Base-by-base conservation (phyloP, 2,888 invertebrate species). In the Ectropis crepuscularia region DNA sequence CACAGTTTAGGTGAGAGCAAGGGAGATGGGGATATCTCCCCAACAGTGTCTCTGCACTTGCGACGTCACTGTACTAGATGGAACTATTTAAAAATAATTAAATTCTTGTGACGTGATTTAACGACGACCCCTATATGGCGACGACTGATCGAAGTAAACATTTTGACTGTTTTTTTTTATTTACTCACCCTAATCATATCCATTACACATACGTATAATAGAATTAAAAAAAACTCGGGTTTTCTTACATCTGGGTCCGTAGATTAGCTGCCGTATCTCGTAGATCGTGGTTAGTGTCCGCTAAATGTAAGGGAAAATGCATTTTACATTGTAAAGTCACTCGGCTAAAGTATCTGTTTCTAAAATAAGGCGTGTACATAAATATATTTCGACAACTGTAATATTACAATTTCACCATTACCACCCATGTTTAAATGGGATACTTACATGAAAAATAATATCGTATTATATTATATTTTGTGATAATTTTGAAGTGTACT, bases 281-380 rank as follows among this genome's bases (percentile, higher is more conserved):
- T 63, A 47, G 43, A 46, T 12, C 41, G 42, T 61, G 42, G n/a
- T 48, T 53, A 57, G 46, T 49, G 11, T 47, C 39, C 38, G 39
- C 47, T 53, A 48, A 65, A 57, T 61, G 57, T 69, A 71, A 71
- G 65, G 48, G 58, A 65, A 70, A 70, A 65, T 70, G 70, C 71
- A 68, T 72, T 72, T 72, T 63, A 67, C 66, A 41, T 54, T 64
- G 67, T 61, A 53, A 39, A 51, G 51, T 55, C 64, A 28, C 47
- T 61, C 45, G 59, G 61, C 57, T 59, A 11, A 64, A 61, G 53
- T 59, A 53, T 50, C 62, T 39, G 54, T 51, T 61, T 48, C 41
- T 55, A 55, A 41, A 36, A 6, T 57, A 61, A 47, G 48, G 42
- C 28, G 9, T 67, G 67, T 71, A 67, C 53, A 65, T 62, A 63